Evolutionary conservation across 2,797 vertebrate genomes (phyloP).

Genomic region (Lindbergichthys nudifrons): DNA sequence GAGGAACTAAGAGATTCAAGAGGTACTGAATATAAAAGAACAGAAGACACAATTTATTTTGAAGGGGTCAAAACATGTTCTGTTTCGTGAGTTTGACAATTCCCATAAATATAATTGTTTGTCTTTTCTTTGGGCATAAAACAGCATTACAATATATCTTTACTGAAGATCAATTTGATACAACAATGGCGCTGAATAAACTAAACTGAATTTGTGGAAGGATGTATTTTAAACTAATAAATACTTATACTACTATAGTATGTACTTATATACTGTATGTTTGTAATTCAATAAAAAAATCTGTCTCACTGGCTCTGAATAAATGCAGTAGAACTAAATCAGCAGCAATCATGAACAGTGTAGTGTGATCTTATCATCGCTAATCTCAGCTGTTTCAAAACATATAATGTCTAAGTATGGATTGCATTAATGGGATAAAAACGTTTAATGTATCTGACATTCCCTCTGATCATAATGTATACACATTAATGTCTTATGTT

Average conservation of each 20-base stretch:
- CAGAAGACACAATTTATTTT: slow-evolving; percentile 1
- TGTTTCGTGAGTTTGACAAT: neutral
- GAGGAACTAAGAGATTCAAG: slow-evolving; percentile 29
- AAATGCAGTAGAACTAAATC: neutral
- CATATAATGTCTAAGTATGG: neutral
- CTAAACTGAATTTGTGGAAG: neutral
- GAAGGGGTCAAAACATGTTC: slow-evolving; percentile 12
- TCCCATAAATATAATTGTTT: neutral
- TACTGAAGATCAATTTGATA: neutral
- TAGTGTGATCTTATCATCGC: neutral
- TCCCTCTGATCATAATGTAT: neutral
- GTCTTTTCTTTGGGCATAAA: neutral
- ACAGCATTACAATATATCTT: neutral
- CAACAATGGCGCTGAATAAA: slow-evolving; percentile 1
- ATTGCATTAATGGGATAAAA: neutral
- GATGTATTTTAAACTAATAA: neutral
- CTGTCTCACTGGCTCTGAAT: neutral
- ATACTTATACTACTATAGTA: too few species aligned
- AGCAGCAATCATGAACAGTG: neutral
- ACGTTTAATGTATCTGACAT: neutral
- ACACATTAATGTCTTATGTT: neutral
- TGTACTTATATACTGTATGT: too few species aligned
- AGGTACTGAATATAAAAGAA: slow-evolving; percentile 34
- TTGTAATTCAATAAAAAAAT: neutral
- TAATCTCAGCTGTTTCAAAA: neutral